Percentiles rank a stretch among this genome's conserved stretches.
Conservation (phyloP, 30 jellyfish, hydroid and myxozoan species). For the Morbakka virulenta region DNA sequence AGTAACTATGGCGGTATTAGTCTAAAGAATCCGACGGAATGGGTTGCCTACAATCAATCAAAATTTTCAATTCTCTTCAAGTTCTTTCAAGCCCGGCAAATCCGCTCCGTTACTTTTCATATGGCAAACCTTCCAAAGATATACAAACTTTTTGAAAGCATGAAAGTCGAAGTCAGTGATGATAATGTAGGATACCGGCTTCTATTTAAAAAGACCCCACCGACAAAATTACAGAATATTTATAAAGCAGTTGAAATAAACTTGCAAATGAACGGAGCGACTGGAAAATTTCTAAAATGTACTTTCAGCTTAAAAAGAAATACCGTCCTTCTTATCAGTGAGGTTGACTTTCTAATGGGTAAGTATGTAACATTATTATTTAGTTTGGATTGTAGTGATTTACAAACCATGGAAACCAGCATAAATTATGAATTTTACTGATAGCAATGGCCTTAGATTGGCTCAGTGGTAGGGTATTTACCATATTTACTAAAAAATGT, state of each 20-base stretch:
- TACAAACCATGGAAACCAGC: too few relatives aligned
- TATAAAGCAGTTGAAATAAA: neutral
- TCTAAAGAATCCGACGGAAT: slow-evolving; percentile 40
- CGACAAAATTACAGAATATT: neutral
- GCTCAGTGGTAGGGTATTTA: too few relatives aligned
- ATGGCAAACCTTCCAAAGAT: slow-evolving; percentile 16
- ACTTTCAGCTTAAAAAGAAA: neutral
- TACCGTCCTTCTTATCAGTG: slow-evolving; percentile 49
- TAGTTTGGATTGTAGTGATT: too few relatives aligned
- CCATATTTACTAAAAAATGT: too few relatives aligned
- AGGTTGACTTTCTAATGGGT: slow-evolving; percentile 49
- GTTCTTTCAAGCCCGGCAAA: slow-evolving; percentile 22
- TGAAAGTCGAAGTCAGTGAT: slow-evolving; percentile 23
- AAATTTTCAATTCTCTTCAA: slow-evolving; percentile 6
- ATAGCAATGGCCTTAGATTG: too few relatives aligned
- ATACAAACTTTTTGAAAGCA: neutral
- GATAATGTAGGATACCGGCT: slow-evolving; percentile 27
- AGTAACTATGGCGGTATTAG: slow-evolving; percentile 40
- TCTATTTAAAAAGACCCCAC: slow-evolving; percentile 1
- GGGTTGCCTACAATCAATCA: slow-evolving; percentile 55
- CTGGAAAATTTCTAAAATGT: slow-evolving; percentile 27
- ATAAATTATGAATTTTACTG: too few relatives aligned
- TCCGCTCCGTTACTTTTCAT: slow-evolving; percentile 12
- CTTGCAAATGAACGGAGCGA: slow-evolving; percentile 7
- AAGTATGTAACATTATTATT: too few relatives aligned